These are phyloP conservation scores for Strigamia crassipes DNA, from an alignment of 2,888 invertebrate species.

Conservation along the genomic window DNA sequence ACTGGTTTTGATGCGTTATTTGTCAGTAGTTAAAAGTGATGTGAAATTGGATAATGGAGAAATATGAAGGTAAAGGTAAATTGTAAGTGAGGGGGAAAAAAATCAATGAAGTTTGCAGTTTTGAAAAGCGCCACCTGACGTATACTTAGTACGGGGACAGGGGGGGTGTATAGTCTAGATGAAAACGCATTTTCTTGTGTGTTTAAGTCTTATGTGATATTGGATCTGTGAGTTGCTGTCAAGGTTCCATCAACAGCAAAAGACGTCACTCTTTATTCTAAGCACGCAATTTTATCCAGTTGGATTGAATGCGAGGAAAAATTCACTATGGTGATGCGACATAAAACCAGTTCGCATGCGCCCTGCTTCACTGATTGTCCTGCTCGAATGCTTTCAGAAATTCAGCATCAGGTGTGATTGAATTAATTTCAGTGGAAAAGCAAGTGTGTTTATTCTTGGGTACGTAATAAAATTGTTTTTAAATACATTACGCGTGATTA, in stretches of 20 bases:
- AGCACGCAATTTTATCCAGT: slow-evolving; percentile 39
- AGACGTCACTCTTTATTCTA: slow-evolving; percentile 36
- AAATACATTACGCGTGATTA: not conserved
- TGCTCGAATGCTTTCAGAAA: slow-evolving; percentile 5
- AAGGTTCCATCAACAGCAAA: slow-evolving; percentile 26
- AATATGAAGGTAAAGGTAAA: no score
- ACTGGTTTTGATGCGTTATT: not conserved
- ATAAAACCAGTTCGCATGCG: not conserved
- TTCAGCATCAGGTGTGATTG: not conserved
- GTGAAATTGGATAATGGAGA: not conserved
- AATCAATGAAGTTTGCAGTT: not conserved
- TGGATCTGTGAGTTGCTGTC: slow-evolving; percentile 28
- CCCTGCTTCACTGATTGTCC: slow-evolving; percentile 18
- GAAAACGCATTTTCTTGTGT: slow-evolving; percentile 15
- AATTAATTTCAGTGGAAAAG: not conserved
- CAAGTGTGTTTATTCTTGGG: not conserved
- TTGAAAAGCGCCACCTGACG: not conserved
- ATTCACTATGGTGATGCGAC: not conserved
- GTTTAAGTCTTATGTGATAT: slow-evolving; percentile 22
- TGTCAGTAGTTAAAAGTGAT: not conserved
- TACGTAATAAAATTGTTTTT: not conserved
- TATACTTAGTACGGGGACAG: not conserved
- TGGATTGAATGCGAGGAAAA: not conserved
- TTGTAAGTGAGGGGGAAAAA: not conserved
- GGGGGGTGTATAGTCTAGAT: not conserved